Evolutionary conservation across 1,140 invertebrate genomes (phyloP).

Genomic region (Brachionus rotundiformis): DNA sequence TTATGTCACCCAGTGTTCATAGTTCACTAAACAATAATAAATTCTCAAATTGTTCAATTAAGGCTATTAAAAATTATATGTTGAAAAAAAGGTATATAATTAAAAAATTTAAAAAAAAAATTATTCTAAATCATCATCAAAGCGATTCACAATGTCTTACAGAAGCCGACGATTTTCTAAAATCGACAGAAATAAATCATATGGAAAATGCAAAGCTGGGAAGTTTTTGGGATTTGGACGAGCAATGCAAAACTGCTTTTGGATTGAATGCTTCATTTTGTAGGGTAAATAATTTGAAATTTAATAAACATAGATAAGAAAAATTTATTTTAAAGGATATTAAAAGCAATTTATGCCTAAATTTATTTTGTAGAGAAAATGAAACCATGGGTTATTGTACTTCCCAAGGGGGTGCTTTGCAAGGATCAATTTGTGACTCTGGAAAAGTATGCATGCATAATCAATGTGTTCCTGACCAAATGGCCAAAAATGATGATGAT

Average conservation of each 20-base stretch:
- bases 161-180: not conserved
- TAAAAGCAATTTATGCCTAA: not conserved
- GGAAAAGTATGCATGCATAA: conserved; percentile 9
- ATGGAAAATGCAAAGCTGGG: not conserved
- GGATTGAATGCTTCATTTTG: conserved; percentile 36
- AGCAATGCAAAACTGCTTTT: conserved; percentile 19
- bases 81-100: not conserved
- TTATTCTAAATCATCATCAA: not conserved
- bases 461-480: not conserved
- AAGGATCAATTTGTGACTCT: not conserved
- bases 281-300: not conserved
- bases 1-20: not conserved
- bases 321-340: conserved; percentile 1
- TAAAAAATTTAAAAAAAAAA: not conserved
- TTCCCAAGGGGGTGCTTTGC: not conserved
- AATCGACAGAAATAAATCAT: not conserved
- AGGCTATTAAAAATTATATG: conserved; percentile 2
- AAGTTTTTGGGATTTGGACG: not conserved
- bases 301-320: too few species aligned
- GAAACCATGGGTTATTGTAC: not conserved
- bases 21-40: not conserved
- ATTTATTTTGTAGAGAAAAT: conserved; percentile 29
- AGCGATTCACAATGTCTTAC: not conserved
- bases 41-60: conserved; percentile 2
- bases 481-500: not conserved